Percentiles rank a stretch among this genome's conserved stretches.
These are phyloP conservation scores for Okamejei kenojei DNA, from an alignment of 2,797 vertebrate genomes.

Conservation along the genomic window DNA sequence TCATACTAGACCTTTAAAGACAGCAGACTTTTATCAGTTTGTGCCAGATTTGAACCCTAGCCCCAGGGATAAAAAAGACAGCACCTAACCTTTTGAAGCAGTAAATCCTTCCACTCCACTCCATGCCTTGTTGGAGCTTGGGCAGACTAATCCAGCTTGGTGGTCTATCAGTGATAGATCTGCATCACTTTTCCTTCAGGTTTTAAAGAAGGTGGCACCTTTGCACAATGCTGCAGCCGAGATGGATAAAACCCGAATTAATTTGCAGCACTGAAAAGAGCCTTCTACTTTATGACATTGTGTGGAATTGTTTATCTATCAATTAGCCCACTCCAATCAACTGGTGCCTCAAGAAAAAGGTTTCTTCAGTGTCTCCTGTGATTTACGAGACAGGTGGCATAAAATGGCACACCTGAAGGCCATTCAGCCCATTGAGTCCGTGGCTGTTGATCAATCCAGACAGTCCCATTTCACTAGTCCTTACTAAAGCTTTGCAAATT, in stretches of 20 bases:
- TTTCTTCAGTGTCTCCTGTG: neutral
- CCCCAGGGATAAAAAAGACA: neutral
- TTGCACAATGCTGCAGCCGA: neutral
- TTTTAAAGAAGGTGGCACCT: neutral
- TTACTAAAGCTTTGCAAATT: too few species aligned
- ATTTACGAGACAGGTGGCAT: neutral
- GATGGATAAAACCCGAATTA: neutral
- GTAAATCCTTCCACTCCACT: conserved; percentile 1
- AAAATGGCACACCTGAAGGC: too few species aligned
- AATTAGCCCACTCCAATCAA: neutral
- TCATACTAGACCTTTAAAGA: neutral
- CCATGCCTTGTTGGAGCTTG: neutral
- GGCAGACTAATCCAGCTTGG: neutral
- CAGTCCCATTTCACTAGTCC: too few species aligned
- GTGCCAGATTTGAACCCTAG: conserved; percentile 28
- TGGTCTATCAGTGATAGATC: neutral
- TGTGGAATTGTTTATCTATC: neutral
- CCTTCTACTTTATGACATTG: neutral
- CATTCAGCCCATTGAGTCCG: too few species aligned
- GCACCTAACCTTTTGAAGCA: neutral
- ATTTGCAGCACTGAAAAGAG: neutral
- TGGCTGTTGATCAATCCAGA: too few species aligned
- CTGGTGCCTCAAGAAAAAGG: neutral
- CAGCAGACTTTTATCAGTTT: conserved; percentile 30
- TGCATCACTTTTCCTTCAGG: neutral